Percentiles rank a stretch among this genome's conserved stretches.
These are phyloP conservation scores for Callimorpha dominula DNA, from an alignment of 2,888 invertebrate species.

Conservation along the genomic window DNA sequence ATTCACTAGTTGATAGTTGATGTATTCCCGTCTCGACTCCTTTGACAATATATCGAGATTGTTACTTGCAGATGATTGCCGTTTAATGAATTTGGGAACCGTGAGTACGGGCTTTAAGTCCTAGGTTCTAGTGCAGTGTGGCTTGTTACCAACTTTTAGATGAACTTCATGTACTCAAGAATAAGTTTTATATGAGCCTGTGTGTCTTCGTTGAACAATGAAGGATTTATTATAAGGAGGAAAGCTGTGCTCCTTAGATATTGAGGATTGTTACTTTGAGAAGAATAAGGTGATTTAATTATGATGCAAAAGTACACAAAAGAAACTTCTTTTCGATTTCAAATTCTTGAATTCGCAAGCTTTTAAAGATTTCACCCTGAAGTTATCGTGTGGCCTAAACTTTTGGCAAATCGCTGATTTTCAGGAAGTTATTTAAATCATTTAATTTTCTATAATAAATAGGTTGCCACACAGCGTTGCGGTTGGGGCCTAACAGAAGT, in stretches of 20 bases:
- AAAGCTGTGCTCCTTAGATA: neutral
- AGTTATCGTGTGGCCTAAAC: no score
- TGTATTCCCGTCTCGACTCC: no score
- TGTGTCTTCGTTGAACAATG: constrained; percentile 23
- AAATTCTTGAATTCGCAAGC: neutral
- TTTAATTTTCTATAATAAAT: no score
- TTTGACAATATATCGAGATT: neutral
- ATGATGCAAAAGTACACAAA: neutral
- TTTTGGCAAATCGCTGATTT: no score
- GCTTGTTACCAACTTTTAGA: constrained; percentile 31
- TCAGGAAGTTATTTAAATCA: no score
- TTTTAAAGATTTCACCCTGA: neutral
- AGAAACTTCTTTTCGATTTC: neutral
- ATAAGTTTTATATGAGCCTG: constrained; percentile 21
- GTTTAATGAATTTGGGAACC: neutral
- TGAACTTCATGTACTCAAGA: constrained; percentile 21
- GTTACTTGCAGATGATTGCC: neutral
- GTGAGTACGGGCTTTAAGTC: constrained; percentile 15
- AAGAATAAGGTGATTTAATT: neutral
- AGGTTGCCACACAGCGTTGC: no score
- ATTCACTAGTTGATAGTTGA: no score
- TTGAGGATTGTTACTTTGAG: neutral
- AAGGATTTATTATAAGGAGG: constrained; percentile 10
- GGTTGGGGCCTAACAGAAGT: no score
- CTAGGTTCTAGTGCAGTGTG: constrained; percentile 20